A percentile compares a stretch with the other conserved stretches of the same genome.
Conservation (phyloP, 37 sponge, comb jelly and placozoan genomes). For the Tethya wilhelma region DNA sequence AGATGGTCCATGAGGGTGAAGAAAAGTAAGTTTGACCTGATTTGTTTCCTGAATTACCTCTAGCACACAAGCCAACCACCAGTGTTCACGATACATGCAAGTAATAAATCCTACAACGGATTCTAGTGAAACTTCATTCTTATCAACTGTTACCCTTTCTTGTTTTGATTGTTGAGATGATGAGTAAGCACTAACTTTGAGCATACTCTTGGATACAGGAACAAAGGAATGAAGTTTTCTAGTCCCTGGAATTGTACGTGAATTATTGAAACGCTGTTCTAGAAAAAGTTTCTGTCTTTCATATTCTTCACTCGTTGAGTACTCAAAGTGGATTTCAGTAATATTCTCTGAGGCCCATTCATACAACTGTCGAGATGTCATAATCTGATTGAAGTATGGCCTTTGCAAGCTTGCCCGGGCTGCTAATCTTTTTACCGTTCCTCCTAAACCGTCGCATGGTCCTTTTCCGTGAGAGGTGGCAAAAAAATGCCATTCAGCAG, state of each 20-base stretch:
- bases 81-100: conserved; percentile 38
- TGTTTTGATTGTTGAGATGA: conserved; percentile 12
- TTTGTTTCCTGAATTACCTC: not conserved
- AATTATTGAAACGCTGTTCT: conserved; percentile 8
- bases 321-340: conserved; percentile 15
- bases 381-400: conserved; percentile 49
- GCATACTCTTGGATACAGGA: not conserved
- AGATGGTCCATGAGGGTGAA: conserved; percentile 49
- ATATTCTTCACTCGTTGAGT: conserved; percentile 43
- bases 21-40: conserved; percentile 26
- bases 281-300: conserved; percentile 4
- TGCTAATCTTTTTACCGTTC: conserved; percentile 47
- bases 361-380: conserved; percentile 55
- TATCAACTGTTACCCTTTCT: not conserved
- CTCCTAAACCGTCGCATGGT: conserved; percentile 59
- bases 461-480: conserved; percentile 73
- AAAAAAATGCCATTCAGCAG: conserved; percentile 56
- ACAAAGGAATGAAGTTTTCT: conserved; percentile 36
- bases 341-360: conserved; percentile 43
- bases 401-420: conserved; percentile 63
- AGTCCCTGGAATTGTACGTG: conserved; percentile 59
- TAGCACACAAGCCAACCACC: conserved; percentile 52
- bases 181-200: conserved; percentile 18
- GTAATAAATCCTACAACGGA: conserved; percentile 17
- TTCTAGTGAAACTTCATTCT: conserved; percentile 13